phyloP scores from a whole-genome alignment of 2,888 invertebrate genomes.

The Scaptomyza parva region DNA sequence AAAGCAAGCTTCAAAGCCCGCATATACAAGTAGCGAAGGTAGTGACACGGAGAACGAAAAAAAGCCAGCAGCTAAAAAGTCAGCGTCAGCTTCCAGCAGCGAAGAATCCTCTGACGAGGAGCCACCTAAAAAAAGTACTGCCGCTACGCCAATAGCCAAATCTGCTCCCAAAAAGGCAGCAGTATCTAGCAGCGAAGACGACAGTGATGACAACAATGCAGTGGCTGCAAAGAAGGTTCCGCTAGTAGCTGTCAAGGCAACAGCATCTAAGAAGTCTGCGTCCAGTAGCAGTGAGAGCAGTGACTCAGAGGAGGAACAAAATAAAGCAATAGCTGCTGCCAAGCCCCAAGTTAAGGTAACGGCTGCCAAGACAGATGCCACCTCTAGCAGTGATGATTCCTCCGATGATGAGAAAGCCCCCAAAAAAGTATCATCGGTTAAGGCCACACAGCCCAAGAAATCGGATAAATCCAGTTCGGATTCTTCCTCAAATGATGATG shows the following conservation, averaged over 20 bases:
- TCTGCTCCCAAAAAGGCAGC: constrained; percentile 36
- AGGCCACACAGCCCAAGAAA: constrained; percentile 52
- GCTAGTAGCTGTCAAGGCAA: constrained; percentile 54
- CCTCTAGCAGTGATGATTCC: constrained; percentile 84
- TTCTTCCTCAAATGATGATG: constrained; percentile 83
- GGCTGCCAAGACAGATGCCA: constrained; percentile 30
- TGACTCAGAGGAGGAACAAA: constrained; percentile 77
- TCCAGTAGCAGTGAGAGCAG: constrained; percentile 39
- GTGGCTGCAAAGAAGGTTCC: constrained; percentile 73
- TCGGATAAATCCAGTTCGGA: constrained; percentile 82
- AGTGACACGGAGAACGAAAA: constrained; percentile 26
- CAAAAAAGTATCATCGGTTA: constrained; percentile 27
- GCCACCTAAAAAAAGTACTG: constrained; percentile 23
- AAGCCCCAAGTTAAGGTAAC: constrained; percentile 50
- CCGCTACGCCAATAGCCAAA: constrained; percentile 70
- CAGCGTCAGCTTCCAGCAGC: constrained; percentile 37
- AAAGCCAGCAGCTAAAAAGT: constrained; percentile 40
- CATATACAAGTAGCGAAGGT: constrained; percentile 37
- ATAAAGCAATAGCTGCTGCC: constrained; percentile 33
- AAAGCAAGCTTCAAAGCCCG: constrained; percentile 23
- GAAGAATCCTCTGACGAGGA: constrained; percentile 54
- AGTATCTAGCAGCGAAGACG: constrained; percentile 54
- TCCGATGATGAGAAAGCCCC: constrained; percentile 82
- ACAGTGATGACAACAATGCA: constrained; percentile 16
- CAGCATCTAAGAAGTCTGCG: constrained; percentile 41